These are phyloP conservation scores for Babyrousa celebensis DNA, from an alignment of 2,797 vertebrate genomes.

Conservation along the genomic window DNA sequence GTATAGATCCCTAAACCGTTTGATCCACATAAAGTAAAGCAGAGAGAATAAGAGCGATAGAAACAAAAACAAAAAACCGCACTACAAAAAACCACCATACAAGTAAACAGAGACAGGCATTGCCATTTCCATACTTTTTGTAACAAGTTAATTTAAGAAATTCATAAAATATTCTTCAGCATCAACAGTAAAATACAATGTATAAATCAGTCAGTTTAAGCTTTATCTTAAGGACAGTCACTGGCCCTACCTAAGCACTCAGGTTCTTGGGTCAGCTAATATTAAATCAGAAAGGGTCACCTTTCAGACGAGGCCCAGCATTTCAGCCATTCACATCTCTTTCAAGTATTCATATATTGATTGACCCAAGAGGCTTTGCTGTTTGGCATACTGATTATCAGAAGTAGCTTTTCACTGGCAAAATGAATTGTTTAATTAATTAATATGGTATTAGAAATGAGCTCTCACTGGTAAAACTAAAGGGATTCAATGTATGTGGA, in stretches of 20 bases:
- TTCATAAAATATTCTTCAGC: not conserved
- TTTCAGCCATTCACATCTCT: not conserved
- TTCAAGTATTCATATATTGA: not conserved
- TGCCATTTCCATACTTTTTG: not conserved
- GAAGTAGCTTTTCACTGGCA: not conserved
- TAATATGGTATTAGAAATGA: not conserved
- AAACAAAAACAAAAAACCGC: not conserved
- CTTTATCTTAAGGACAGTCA: not conserved
- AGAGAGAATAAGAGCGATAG: not conserved
- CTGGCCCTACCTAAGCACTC: not conserved
- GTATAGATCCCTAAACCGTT: not conserved
- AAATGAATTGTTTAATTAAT: constrained; percentile 38
- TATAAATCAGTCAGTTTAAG: not conserved
- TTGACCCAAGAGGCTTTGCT: not conserved
- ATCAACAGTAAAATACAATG: not conserved
- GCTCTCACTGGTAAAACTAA: not conserved
- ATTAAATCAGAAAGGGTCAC: not conserved
- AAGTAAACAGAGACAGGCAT: not conserved
- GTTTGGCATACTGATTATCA: not conserved
- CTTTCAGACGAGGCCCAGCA: not conserved
- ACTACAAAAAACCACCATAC: not conserved
- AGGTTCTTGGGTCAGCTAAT: not conserved
- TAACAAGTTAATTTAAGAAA: not conserved
- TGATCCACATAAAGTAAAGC: not conserved
- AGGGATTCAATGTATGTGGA: not conserved